Evolutionary conservation across 2,888 invertebrate genomes (phyloP).

Genomic region (Hypsopygia costalis): DNA sequence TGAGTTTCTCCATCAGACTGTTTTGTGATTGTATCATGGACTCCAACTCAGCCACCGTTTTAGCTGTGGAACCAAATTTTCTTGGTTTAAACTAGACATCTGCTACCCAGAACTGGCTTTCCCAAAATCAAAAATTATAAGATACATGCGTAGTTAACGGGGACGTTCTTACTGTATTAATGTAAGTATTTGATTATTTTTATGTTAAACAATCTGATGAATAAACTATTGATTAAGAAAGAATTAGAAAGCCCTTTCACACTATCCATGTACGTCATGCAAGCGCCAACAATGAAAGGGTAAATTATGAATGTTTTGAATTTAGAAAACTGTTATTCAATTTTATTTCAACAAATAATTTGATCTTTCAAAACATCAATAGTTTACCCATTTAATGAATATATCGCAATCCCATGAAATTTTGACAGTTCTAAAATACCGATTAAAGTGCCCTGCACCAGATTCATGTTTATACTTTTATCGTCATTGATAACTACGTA

Average conservation of each 20-base stretch:
- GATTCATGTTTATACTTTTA: neutral
- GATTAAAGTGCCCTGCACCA: conserved; percentile 3
- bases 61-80: conserved; percentile 84
- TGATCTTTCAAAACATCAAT: conserved; percentile 75
- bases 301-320: conserved; percentile 80
- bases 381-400: conserved; percentile 72
- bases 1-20: conserved; percentile 95
- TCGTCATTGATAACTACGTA: conserved; percentile 60
- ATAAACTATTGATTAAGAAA: conserved; percentile 83
- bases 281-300: conserved; percentile 75
- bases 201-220: conserved; percentile 80
- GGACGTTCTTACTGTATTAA: neutral
- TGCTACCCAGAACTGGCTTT: neutral
- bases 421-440: conserved; percentile 1
- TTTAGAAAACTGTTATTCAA: conserved; percentile 23
- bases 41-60: conserved; percentile 94
- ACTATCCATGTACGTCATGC: conserved; percentile 62
- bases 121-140: neutral
- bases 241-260: conserved; percentile 60
- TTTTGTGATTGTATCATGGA: conserved; percentile 94
- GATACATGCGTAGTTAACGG: neutral
- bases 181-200: neutral
- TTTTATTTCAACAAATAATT: conserved; percentile 21
- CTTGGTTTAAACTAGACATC: conserved; percentile 55
- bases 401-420: conserved; percentile 7